These are phyloP conservation scores for Scaptomyza montana DNA, from an alignment of 1,140 invertebrate genomes.

Conservation along the genomic window DNA sequence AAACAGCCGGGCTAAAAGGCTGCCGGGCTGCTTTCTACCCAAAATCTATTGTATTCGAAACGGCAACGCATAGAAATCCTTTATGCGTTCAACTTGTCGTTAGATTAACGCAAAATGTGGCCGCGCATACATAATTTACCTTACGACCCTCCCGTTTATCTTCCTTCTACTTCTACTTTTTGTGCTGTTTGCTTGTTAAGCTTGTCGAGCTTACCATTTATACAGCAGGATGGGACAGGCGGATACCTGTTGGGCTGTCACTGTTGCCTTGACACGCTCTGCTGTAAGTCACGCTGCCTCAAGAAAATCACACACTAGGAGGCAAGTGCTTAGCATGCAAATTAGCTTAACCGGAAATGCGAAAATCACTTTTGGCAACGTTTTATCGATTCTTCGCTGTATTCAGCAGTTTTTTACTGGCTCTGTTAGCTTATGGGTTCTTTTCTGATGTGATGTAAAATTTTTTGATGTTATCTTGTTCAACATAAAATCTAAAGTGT, in stretches of 20 bases:
- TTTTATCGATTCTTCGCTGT: conserved; percentile 67
- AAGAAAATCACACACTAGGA: conserved; percentile 2
- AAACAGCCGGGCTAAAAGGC: conserved; percentile 23
- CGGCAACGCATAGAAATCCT: conserved; percentile 72
- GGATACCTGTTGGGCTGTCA: conserved; percentile 67
- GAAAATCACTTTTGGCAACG: conserved; percentile 77
- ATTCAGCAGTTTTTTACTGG: not conserved
- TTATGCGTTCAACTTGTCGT: conserved; percentile 76
- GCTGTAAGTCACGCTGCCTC: conserved; percentile 7
- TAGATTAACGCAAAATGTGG: conserved; percentile 80
- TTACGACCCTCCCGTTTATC: too few species aligned
- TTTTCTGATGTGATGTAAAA: too few species aligned
- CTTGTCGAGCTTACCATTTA: not conserved
- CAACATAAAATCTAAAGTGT: conserved; percentile 3
- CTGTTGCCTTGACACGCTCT: conserved; percentile 8
- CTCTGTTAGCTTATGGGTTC: conserved; percentile 3
- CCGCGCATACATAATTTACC: conserved; percentile 68
- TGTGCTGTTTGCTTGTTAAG: not conserved
- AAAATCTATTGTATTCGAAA: conserved; percentile 40
- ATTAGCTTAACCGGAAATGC: conserved; percentile 74
- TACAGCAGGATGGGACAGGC: conserved; percentile 4
- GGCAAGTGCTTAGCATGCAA: conserved; percentile 78
- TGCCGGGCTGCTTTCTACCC: not conserved
- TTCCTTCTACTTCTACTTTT: not conserved
- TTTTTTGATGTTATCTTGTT: conserved; percentile 6